Base-by-base conservation (phyloP, 1,140 invertebrate genomes). In the Andrena cerasifolii region DNA sequence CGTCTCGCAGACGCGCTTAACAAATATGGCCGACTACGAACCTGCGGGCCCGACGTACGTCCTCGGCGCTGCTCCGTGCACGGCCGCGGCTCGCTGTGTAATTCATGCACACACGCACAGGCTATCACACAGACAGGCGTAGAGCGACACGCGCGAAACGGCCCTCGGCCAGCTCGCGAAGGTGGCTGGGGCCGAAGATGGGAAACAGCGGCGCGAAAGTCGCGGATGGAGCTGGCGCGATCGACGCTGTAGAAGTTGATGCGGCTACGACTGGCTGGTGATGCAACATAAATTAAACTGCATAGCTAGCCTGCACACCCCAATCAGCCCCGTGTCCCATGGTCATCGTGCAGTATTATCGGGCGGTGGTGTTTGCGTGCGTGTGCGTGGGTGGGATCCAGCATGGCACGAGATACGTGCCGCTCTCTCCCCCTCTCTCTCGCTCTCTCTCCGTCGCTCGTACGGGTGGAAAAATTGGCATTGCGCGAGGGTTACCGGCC, bases 281-380 rank as follows among this genome's bases (percentile, higher is more conserved):
- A 86, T 90, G 83, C 88, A 88, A 89, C 88, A 90, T 89, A 90
- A 90, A 90, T 90, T 90, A 90, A 90, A 89, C 89, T 90, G 88
- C 89, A 89, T 87, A 86, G 86, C 77, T 80, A 79, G 88, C 73
- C 75, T 82, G 86, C 86, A 85, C 82, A 89, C 88, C 88, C 88
- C 88, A 89, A 89, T 89, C 88, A 89, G 78, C 79, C 73, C 86
- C 68, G 83, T 88, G 87, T 87, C 82, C 88, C 83, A 87, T 88
- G 86, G 86, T 87, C 88, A 88, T 88, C 84, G 86, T 86, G 82
- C 78, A 79, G 85, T 85, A 89, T 90, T 88, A 90, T 88, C 85
- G 86, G 82, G 56, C 83, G 65, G 33, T 21, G 47, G 59, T 70
- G 71, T 54, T 56, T 79, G 80, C 74, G 51, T 85, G 79, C 62